Evolutionary conservation across 2,888 invertebrate species (phyloP), one percentile per base, ranked within the genome.

Genomic region (Sepiola atlantica): DNA sequence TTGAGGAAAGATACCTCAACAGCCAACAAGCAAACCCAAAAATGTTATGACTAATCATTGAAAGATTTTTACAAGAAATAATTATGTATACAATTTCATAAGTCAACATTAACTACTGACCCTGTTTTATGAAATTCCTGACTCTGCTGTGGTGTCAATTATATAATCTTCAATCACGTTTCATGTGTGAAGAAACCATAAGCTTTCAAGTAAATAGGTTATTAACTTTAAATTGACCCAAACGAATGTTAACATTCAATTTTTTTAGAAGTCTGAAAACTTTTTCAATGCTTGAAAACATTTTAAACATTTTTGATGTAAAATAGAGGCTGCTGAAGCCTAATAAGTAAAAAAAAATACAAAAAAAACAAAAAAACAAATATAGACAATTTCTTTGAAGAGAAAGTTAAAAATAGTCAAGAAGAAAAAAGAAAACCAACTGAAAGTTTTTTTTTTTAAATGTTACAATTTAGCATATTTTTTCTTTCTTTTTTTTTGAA

Each of bases 121-220:
- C 77, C n/a, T n/a, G 12, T 77, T 77, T 77, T 77, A 77, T n/a
- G 77, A 77, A 77, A n/a, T 77, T 77, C n/a, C 77, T 77, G 77
- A 77, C n/a, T 77, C 77, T 77, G n/a, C 32, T 14, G 18, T 77
- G 45, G 4, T n/a, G 12, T n/a, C n/a, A 77, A 14, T 77, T 32
- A n/a, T 16, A 16, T n/a, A n/a, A 1, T n/a, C 32, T 77, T 18
- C n/a, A 20, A 77, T 32, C 32, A 77, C 0, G n/a, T 12, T 77
- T 77, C 18, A 32, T 77, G 10, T 10, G 10, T 77, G n/a, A 77
- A n/a, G 2, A 77, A n/a, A n/a, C 1, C 77, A n/a, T n/a, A 77
- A 77, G 28, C 8, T 77, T 77, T 21, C 24, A 28, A 77, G 4
- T 28, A 77, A n/a, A 28, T 28, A 77, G 32, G 77, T n/a, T n/a